Conservation (phyloP, 37 sponge, comb jelly and placozoan genomes). For the Chondrosia reniformis region DNA sequence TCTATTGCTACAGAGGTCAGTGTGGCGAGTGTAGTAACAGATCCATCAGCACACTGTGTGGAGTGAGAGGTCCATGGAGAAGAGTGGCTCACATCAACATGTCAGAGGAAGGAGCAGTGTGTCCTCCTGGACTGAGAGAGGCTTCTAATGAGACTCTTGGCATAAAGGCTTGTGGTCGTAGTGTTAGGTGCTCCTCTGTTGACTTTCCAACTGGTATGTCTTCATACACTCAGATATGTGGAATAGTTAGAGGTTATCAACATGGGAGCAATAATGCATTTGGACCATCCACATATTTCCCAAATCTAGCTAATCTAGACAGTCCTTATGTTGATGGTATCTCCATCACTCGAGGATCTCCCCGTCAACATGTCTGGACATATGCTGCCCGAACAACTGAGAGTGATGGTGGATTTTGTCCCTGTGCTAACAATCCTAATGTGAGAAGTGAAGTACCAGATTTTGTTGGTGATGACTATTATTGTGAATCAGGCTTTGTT, state of each 20-base stretch:
- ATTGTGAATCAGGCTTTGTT: too few species aligned
- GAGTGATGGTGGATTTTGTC: too few species aligned
- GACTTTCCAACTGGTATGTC: background rate
- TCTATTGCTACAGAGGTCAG: background rate
- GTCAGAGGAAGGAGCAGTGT: background rate
- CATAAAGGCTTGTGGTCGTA: background rate
- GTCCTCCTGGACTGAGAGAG: slow-evolving; percentile 1
- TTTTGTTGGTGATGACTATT: too few species aligned
- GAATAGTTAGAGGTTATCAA: background rate
- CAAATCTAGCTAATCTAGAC: background rate
- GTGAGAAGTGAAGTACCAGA: too few species aligned
- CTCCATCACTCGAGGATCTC: background rate
- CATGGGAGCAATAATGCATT: background rate
- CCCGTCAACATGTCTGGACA: background rate
- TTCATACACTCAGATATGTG: slow-evolving; percentile 1
- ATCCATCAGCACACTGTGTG: background rate
- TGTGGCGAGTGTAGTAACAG: background rate
- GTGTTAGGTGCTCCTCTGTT: background rate
- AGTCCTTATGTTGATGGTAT: background rate
- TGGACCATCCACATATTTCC: background rate
- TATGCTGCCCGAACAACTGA: too few species aligned
- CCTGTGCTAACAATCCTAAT: too few species aligned
- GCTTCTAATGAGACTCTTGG: background rate
- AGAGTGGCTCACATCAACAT: background rate
- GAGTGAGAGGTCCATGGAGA: background rate